A percentile compares a stretch with the other conserved stretches of the same genome.
phyloP scores from a whole-genome alignment of 2,113 vertebrate genomes.

The Pterocles gutturalis region DNA sequence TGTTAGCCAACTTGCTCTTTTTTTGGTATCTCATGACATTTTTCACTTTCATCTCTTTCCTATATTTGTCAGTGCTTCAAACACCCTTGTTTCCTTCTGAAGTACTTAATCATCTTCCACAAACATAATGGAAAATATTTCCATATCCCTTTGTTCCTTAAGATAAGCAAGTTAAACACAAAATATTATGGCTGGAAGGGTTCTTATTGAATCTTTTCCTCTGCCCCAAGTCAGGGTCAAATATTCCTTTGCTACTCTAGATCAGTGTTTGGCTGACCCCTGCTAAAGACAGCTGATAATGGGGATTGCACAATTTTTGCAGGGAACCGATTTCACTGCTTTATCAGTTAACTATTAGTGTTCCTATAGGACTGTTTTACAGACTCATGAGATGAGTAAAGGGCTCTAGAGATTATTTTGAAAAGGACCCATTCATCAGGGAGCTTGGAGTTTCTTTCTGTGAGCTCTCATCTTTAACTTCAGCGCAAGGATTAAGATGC shows the following conservation, averaged over 20 bases:
- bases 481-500: constrained; percentile 1
- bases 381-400: not conserved
- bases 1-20: not conserved
- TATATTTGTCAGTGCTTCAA: not conserved
- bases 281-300: not conserved
- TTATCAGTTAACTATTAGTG: not conserved
- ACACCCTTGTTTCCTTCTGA: not conserved
- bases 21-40: not conserved
- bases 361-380: not conserved
- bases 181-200: not conserved
- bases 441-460: not conserved
- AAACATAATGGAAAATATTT: not conserved
- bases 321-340: not conserved
- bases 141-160: not conserved
- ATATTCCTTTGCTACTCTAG: constrained; percentile 24
- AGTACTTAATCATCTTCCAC: not conserved
- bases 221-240: constrained; percentile 20
- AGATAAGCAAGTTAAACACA: not conserved
- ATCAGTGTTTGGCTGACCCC: constrained; percentile 1
- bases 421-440: not conserved
- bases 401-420: not conserved
- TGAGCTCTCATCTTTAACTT: not conserved
- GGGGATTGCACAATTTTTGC: not conserved
- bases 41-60: not conserved
- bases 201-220: constrained; percentile 28